These are phyloP conservation scores for Monoplex corrugatus DNA, from an alignment of 2,888 invertebrate species.

Conservation along the genomic window DNA sequence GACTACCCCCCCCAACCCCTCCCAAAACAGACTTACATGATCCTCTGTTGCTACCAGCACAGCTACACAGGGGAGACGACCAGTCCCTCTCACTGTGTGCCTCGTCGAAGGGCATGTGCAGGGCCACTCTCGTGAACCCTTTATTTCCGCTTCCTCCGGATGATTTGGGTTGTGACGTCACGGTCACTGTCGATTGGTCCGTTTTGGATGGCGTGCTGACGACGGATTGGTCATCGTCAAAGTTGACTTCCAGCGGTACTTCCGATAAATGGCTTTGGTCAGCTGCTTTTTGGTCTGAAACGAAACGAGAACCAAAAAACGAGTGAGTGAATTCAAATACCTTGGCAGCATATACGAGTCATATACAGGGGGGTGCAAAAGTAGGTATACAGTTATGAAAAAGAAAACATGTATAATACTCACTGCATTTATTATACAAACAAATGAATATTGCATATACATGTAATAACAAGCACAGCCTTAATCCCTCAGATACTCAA, in stretches of 20 bases:
- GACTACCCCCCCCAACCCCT: background rate
- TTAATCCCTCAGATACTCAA: too few species aligned
- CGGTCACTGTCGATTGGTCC: conserved; percentile 1
- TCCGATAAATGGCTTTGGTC: background rate
- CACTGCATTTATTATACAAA: too few species aligned
- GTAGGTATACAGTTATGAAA: too few species aligned
- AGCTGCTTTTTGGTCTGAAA: conserved; percentile 36
- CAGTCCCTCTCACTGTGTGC: conserved; percentile 74
- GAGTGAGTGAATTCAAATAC: too few species aligned
- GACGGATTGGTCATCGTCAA: conserved; percentile 35
- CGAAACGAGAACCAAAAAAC: too few species aligned
- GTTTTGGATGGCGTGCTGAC: background rate
- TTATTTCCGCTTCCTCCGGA: conserved; percentile 25
- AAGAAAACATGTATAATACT: too few species aligned
- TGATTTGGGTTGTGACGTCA: conserved; percentile 43
- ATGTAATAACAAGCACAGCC: too few species aligned
- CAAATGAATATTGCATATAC: too few species aligned
- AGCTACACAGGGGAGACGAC: conserved; percentile 65
- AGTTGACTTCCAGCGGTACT: conserved; percentile 26
- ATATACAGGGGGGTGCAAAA: too few species aligned
- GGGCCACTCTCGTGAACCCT: conserved; percentile 49
- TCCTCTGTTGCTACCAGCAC: conserved; percentile 60
- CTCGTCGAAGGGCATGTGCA: conserved; percentile 69
- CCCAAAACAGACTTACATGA: conserved; percentile 61
- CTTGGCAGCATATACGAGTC: too few species aligned